Base-by-base conservation (phyloP, 2,113 vertebrate species). In the Hippoglossus stenolepis region DNA sequence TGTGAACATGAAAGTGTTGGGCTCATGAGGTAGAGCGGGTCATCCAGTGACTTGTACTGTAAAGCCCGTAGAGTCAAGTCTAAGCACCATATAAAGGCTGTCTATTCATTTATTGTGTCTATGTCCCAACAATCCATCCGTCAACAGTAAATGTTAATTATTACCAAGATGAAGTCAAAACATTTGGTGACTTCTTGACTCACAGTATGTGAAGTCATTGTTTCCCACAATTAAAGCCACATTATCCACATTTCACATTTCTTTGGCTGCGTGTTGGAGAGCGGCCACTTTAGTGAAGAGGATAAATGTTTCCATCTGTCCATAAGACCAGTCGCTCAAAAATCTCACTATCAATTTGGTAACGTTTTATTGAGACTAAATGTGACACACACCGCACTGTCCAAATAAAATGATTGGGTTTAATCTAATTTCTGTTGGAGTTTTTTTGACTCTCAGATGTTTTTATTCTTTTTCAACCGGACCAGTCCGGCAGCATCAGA, bases 361-460 rank as follows among this genome's bases (percentile, higher is more conserved):
- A 15, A 17, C 3, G 57, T 35, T 61, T 62, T 17, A 59, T 47
- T 28, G 17, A 47, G 38, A 28, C 12, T 45, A 47, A 60, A 70
- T 49, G 15, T 8, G 14, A 6, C 21, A 18, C 21, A 40, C 18
- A 12, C 47, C 17, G 54, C 20, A 17, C 43, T 24, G 45, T 66
- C 40, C 35, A 56, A 58, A 31, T 31, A 14, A 35, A 47, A 58
- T 14, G 8, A 57, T 13, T 28, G 61, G 23, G 4, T 65, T 47
- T 11, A 45, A 28, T 65, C 53, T 63, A 23, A 24, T 66, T 31
- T 35, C 17, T 31, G 18, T 17, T 11, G 63, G 40, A 63, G 20
- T n/a, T 23, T 6, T 18, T 12, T n/a, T 60, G 75, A 79, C 58
- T 82, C 57, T 53, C 38, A 23, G 45, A 40, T 21, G 17, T 73